Evolutionary conservation across 2,888 invertebrate species (phyloP), one percentile per base, ranked within the genome.

Genomic region (Dryadula phaetusa): DNA sequence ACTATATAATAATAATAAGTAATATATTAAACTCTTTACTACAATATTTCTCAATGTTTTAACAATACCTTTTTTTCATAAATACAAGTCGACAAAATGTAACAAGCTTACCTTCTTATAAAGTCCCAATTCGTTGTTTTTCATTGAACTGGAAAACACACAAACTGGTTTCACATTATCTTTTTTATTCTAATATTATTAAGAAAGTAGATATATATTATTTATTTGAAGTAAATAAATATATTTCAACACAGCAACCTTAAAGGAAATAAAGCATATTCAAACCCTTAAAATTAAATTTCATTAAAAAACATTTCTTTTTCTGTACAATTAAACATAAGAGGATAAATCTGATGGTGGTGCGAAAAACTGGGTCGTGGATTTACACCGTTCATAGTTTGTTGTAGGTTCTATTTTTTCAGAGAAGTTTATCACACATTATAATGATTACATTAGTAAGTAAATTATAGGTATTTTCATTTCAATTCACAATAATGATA

Each of bases 91-190:
- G 32, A 54, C 44, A 47, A 52, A 65, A 37, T 49, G 42, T 62
- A 65, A 54, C 40, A 47, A 42, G 62, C 52, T 63, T 63, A 28
- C 62, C 40, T 52, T 63, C 62, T 63, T 47, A 32, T 58, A 62
- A 56, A 67, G 58, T 42, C 54, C 46, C 25, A 64, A 46, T 54
- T 68, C 64, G 49, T 68, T 68, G 16, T 53, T 65, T 68, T 62
- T 49, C 53, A 61, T 22, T 58, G 62, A 62, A 49, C 47, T 62
- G 54, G 62, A 67, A 63, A 42, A 64, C 53, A 42, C 46, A n/a
- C n/a, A n/a, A n/a, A n/a, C n/a, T n/a, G n/a, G 52, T 52, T 63
- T 63, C 52, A 60, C 40, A 25, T 62, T 34, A 34, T 16, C 22
- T 40, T 56, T 56, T 56, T 56, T 25, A 40, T 25, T 56, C 22